A percentile compares a stretch with the other conserved stretches of the same genome.
These are phyloP conservation scores for Psilopogon haemacephalus DNA, from an alignment of 2,113 vertebrate species.

Conservation along the genomic window DNA sequence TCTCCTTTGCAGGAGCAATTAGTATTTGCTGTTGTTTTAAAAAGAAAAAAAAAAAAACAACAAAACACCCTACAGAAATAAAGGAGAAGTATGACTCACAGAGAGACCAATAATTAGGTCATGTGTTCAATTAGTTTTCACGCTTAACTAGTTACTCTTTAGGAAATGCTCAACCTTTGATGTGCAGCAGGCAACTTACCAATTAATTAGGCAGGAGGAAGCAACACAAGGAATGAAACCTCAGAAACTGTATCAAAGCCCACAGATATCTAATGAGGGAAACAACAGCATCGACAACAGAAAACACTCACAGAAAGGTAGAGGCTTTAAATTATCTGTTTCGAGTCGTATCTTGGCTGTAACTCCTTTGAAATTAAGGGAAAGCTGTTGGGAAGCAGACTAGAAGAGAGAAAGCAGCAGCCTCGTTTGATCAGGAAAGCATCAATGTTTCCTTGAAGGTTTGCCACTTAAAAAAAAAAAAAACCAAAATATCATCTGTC, in stretches of 20 bases:
- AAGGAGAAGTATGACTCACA: slow-evolving; percentile 56
- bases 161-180: slow-evolving; percentile 66
- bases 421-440: neutral
- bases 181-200: slow-evolving; percentile 44
- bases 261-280: slow-evolving; percentile 51
- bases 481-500: neutral
- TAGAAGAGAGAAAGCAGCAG: neutral
- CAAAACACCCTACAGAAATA: slow-evolving; percentile 61
- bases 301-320: neutral
- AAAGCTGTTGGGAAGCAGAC: neutral
- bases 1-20: slow-evolving; percentile 32
- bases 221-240: slow-evolving; percentile 41
- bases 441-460: slow-evolving; percentile 28
- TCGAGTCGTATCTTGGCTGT: neutral
- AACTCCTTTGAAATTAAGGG: slow-evolving; percentile 26
- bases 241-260: slow-evolving; percentile 60
- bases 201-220: slow-evolving; percentile 62
- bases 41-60: too few species aligned
- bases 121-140: slow-evolving; percentile 69
- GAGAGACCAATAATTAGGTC: slow-evolving; percentile 73
- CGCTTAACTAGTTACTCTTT: slow-evolving; percentile 60
- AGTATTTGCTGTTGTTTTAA: slow-evolving; percentile 61
- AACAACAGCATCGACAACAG: slow-evolving; percentile 33
- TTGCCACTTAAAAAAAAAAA: neutral
- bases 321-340: neutral